Evolutionary conservation across 92 coral and sea anemone genomes (phyloP).

Genomic region (Pocillopora meandrina): DNA sequence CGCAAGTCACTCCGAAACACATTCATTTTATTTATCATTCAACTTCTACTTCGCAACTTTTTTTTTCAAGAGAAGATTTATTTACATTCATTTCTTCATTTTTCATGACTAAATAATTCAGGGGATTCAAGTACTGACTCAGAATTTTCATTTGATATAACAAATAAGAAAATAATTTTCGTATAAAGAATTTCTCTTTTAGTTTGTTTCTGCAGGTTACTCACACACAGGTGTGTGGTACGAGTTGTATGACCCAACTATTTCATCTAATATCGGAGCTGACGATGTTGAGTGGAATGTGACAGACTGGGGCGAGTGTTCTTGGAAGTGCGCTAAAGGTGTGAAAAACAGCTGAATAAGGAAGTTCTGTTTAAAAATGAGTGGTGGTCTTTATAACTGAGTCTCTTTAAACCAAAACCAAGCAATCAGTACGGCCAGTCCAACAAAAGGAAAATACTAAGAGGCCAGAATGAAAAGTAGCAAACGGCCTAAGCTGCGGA

Average conservation of each 20-base stretch:
- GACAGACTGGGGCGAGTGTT: constrained; percentile 66
- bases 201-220: constrained; percentile 30
- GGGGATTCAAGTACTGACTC: not conserved
- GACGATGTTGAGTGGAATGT: constrained; percentile 59
- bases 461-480: too few relatives aligned
- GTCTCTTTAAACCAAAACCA: too few relatives aligned
- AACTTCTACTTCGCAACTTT: too few relatives aligned
- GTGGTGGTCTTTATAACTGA: not conserved
- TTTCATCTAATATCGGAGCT: constrained; percentile 1
- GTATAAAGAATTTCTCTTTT: too few relatives aligned
- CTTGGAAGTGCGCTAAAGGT: constrained; percentile 84
- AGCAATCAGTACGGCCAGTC: too few relatives aligned
- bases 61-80: too few relatives aligned
- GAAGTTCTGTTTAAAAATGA: not conserved
- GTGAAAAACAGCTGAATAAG: not conserved
- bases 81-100: too few relatives aligned
- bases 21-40: too few relatives aligned
- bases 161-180: not conserved
- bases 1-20: too few relatives aligned
- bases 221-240: constrained; percentile 52
- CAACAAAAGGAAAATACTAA: too few relatives aligned
- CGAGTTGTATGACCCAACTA: constrained; percentile 21
- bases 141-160: not conserved
- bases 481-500: too few relatives aligned
- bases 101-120: not conserved